phyloP scores from a whole-genome alignment of 2,888 invertebrate species.

The Catocala sponsa region DNA sequence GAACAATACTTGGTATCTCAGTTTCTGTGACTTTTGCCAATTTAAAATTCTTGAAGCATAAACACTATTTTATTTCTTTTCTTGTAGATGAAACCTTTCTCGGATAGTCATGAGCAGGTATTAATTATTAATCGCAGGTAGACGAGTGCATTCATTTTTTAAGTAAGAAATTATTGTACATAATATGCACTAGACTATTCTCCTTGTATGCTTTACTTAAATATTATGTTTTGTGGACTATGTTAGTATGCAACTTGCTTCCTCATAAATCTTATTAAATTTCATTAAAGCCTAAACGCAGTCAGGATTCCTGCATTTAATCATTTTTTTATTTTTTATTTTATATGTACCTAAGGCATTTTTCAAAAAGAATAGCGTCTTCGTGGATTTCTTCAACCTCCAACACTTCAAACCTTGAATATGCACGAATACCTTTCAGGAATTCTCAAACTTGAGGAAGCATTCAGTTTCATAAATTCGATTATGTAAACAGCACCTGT shows the following conservation, averaged over 20 bases:
- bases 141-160: slow-evolving; percentile 69
- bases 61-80: slow-evolving; percentile 72
- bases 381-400: slow-evolving; percentile 9
- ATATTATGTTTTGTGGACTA: slow-evolving; percentile 41
- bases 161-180: slow-evolving; percentile 63
- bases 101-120: slow-evolving; percentile 88
- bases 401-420: slow-evolving; percentile 11
- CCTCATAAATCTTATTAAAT: slow-evolving; percentile 48
- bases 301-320: background rate
- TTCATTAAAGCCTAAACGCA: slow-evolving; percentile 9
- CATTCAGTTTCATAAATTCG: slow-evolving; percentile 34
- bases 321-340: slow-evolving; percentile 3
- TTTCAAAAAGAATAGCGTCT: slow-evolving; percentile 27
- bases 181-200: slow-evolving; percentile 56
- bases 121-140: slow-evolving; percentile 74
- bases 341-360: slow-evolving; percentile 20
- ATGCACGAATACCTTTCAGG: slow-evolving; percentile 32
- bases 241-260: slow-evolving; percentile 54
- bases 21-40: slow-evolving; percentile 25
- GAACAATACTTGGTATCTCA: slow-evolving; percentile 13
- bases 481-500: slow-evolving; percentile 38
- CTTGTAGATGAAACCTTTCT: slow-evolving; percentile 87
- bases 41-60: slow-evolving; percentile 40
- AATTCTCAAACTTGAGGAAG: slow-evolving; percentile 47
- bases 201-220: slow-evolving; percentile 54